Conservation (phyloP, 2,113 vertebrate genomes). For the Entelurus aequoreus region DNA sequence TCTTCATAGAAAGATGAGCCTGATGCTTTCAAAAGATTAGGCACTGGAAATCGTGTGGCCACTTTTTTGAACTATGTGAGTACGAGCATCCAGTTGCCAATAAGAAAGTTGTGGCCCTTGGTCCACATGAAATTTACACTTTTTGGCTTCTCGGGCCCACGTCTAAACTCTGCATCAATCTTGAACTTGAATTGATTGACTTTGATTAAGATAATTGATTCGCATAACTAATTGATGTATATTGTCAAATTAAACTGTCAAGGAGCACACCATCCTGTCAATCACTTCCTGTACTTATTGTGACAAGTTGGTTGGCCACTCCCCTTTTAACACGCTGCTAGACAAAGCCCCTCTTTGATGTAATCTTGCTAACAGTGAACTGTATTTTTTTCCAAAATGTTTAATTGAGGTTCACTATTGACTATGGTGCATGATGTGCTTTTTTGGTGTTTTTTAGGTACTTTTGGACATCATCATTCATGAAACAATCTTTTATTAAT, state of each 20-base stretch:
- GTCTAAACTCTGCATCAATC: constrained; percentile 55
- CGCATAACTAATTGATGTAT: neutral
- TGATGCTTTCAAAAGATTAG: constrained; percentile 99
- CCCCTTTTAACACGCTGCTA: constrained; percentile 28
- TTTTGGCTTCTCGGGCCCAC: constrained; percentile 13
- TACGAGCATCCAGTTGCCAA: constrained; percentile 64
- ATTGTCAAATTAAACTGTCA: neutral
- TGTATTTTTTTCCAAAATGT: neutral
- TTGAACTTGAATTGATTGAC: constrained; percentile 67
- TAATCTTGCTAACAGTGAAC: constrained; percentile 19
- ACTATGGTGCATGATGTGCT: neutral
- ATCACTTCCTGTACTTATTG: constrained; percentile 63
- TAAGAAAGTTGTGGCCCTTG: constrained; percentile 2
- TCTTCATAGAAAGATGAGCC: constrained; percentile 97
- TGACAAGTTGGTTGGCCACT: constrained; percentile 44
- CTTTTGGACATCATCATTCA: neutral
- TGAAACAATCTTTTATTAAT: neutral
- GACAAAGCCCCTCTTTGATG: neutral
- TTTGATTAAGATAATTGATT: neutral
- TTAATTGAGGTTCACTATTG: neutral
- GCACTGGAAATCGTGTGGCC: constrained; percentile 98
- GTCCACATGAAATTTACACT: neutral
- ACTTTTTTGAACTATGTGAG: constrained; percentile 99
- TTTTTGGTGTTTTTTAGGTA: neutral
- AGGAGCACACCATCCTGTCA: constrained; percentile 29